Percentiles rank a stretch among this genome's conserved stretches.
phyloP scores from a whole-genome alignment of 2,113 vertebrate genomes.

The Melanotaenia duboulayi region DNA sequence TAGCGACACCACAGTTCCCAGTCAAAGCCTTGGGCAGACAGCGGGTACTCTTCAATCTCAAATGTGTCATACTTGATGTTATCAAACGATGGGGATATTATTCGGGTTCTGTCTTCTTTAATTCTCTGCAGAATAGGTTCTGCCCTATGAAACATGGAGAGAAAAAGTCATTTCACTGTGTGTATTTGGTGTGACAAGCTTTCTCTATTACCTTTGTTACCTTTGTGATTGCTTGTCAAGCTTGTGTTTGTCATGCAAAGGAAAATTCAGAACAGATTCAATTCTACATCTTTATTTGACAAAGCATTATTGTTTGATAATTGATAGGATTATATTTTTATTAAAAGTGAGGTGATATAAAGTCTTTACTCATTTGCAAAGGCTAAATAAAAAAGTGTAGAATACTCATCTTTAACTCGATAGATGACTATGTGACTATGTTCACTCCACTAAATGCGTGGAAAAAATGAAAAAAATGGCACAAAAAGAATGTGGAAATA shows the following conservation, averaged over 20 bases:
- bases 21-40: conserved; percentile 96
- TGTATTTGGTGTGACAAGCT: conserved; percentile 29
- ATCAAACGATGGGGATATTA: conserved; percentile 97
- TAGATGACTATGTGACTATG: no score
- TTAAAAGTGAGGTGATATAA: background rate
- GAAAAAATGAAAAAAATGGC: no score
- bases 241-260: conserved; percentile 27
- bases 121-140: conserved; percentile 95
- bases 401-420: no score
- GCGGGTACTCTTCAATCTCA: conserved; percentile 96
- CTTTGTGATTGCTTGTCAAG: conserved; percentile 35
- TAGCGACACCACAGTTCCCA: conserved; percentile 99
- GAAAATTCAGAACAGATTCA: conserved; percentile 18
- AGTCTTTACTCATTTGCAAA: background rate
- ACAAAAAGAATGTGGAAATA: no score
- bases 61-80: conserved; percentile 99
- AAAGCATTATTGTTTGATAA: conserved; percentile 15
- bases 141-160: conserved; percentile 84
- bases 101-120: conserved; percentile 93
- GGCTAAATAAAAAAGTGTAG: background rate
- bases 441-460: no score
- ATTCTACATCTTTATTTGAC: conserved; percentile 18
- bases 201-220: conserved; percentile 20
- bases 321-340: background rate
- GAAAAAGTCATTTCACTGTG: conserved; percentile 34